Evolutionary conservation across 2,797 vertebrate genomes (phyloP).

Genomic region (Acridotheres tristis): DNA sequence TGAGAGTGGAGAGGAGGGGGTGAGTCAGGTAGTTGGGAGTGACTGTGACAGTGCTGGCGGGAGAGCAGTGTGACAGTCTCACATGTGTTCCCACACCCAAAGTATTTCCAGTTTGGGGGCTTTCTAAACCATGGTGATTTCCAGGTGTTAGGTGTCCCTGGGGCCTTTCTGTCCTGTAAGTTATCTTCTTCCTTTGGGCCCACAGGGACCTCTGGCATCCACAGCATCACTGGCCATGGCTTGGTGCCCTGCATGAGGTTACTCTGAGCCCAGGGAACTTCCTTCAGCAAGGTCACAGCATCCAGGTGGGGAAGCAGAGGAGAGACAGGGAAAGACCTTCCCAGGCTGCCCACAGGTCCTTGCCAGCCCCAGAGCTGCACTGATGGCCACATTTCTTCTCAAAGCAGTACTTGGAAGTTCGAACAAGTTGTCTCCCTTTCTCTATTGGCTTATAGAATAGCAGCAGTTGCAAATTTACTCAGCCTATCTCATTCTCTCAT

Average conservation of each 20-base stretch:
- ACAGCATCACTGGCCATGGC: rapidly evolving
- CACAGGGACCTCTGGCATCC: rapidly evolving
- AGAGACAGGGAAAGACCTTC: neutral
- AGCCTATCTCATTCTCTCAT: neutral
- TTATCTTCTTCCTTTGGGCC: neutral
- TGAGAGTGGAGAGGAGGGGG: neutral
- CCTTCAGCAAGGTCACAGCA: neutral
- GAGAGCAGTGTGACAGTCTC: rapidly evolving
- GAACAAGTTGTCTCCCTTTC: neutral
- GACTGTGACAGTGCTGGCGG: neutral
- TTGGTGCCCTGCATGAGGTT: rapidly evolving
- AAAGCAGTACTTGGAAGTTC: neutral
- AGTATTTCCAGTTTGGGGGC: neutral
- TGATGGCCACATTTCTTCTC: neutral
- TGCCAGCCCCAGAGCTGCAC: rapidly evolving
- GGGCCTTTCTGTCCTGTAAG: neutral
- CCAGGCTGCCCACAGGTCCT: neutral
- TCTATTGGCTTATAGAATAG: neutral
- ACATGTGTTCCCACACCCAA: neutral
- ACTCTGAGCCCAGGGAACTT: neutral
- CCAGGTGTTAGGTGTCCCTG: neutral
- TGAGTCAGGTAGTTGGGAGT: neutral
- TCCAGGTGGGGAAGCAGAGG: neutral
- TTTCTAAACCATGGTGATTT: neutral
- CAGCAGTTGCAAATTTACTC: neutral